Evolutionary conservation across 2,888 invertebrate species (phyloP), one percentile per base, ranked within the genome.

Genomic region (Lasius platythorax): DNA sequence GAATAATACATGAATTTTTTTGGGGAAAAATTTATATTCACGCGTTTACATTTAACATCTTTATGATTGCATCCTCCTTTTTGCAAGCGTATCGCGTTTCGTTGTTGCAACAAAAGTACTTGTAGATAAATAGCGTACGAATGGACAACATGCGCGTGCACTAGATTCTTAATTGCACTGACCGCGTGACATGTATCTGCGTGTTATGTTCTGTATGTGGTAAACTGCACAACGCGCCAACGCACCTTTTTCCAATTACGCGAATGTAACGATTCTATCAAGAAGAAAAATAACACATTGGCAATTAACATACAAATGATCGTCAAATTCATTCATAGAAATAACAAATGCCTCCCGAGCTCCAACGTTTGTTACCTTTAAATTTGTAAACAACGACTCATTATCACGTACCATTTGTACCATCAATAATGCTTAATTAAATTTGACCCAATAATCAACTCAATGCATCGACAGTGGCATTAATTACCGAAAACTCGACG

Each of bases 301-400:
- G 4, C 61, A 81, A 81, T 81, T 72, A 81, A 81, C 79, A 72
- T 72, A 66, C 61, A 61, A 81, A 72, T 61, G 79, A 81, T 70
- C 28, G 61, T 11, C 72, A 72, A 81, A 72, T 61, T 72, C 79
- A 37, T 72, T 81, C 61, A 18, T 72, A 18, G 43, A 58, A 81
- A 72, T 72, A 81, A 81, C 72, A 37, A 81, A 46, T 61, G 28
- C 28, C 15, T 33, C 61, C 4, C 79, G 79, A 72, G 72, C 72
- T 61, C 61, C 72, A 63, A 61, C 61, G 72, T 72, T 72, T 61
- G 72, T 81, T 81, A 72, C 79, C 61, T 61, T 81, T 72, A 72
- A 70, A 81, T 81, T 81, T 33, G 79, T 81, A 81, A 81, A 72
- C 79, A 72, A 72, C 37, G 61, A 70, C 79, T 81, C 79, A 61